These are phyloP conservation scores for Periplaneta americana DNA, from an alignment of 1,140 invertebrate genomes.

Conservation along the genomic window DNA sequence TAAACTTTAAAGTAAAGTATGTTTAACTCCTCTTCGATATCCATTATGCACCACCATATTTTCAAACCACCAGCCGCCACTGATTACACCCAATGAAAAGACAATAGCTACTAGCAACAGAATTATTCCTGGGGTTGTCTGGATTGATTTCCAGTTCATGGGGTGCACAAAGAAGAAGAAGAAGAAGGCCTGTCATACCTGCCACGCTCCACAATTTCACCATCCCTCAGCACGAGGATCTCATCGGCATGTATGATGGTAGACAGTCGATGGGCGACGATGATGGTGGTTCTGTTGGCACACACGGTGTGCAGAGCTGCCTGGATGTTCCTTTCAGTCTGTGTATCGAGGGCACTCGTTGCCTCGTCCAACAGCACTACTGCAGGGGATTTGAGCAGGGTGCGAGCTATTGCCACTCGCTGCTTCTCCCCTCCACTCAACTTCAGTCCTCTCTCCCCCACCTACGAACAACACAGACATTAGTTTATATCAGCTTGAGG, in stretches of 20 bases:
- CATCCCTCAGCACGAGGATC: slow-evolving; percentile 85
- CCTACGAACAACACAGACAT: slow-evolving; percentile 39
- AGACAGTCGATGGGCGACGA: slow-evolving; percentile 88
- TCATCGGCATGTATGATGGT: slow-evolving; percentile 92
- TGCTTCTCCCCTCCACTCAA: slow-evolving; percentile 91
- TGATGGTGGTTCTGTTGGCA: slow-evolving; percentile 82
- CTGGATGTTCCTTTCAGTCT: slow-evolving; percentile 81
- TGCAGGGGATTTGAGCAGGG: slow-evolving; percentile 80
- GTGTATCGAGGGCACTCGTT: slow-evolving; percentile 78
- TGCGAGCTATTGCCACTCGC: slow-evolving; percentile 87
- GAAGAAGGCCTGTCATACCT: slow-evolving; percentile 47
- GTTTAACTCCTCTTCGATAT: background rate
- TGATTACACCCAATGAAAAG: background rate
- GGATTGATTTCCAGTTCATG: too few species aligned
- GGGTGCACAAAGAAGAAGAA: too few species aligned
- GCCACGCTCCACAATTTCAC: slow-evolving; percentile 86
- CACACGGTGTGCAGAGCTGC: slow-evolving; percentile 69
- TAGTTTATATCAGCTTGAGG: too few species aligned
- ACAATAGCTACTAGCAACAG: background rate
- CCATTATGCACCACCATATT: background rate
- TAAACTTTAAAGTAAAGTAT: background rate
- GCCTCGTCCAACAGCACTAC: slow-evolving; percentile 88
- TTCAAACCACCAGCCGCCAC: background rate
- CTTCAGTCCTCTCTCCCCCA: slow-evolving; percentile 72
- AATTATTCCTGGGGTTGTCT: background rate